Evolutionary conservation across 2,888 invertebrate genomes (phyloP).

Genomic region (Synanthedon myopaeformis): DNA sequence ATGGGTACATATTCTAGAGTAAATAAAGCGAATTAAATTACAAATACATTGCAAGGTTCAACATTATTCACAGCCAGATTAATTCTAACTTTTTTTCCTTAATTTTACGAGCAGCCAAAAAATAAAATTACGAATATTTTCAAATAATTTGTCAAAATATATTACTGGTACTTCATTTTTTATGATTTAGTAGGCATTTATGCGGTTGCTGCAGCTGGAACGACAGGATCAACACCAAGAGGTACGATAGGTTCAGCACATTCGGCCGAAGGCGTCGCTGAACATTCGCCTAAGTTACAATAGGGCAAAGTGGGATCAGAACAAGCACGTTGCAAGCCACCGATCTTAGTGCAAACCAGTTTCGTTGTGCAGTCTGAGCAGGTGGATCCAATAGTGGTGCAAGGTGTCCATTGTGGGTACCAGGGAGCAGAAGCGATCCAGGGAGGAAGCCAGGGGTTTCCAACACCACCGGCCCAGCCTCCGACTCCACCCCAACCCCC

Average conservation of each 20-base stretch:
- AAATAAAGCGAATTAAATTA: too few species aligned
- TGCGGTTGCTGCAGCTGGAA: background rate
- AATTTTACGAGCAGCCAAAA: too few species aligned
- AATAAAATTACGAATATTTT: too few species aligned
- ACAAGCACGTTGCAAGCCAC: conserved; percentile 42
- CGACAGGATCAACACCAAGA: background rate
- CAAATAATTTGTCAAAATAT: too few species aligned
- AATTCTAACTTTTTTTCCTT: too few species aligned
- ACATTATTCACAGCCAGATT: too few species aligned
- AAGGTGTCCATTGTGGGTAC: conserved; percentile 49
- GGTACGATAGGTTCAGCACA: conserved; percentile 22
- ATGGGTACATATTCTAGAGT: too few species aligned
- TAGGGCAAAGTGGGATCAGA: conserved; percentile 48
- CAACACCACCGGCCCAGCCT: conserved; percentile 11
- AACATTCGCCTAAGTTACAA: conserved; percentile 59
- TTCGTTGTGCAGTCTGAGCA: conserved; percentile 50
- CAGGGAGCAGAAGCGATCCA: conserved; percentile 50
- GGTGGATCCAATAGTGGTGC: conserved; percentile 35
- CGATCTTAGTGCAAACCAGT: conserved; percentile 49
- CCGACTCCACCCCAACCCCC: conserved; percentile 14
- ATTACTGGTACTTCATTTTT: too few species aligned
- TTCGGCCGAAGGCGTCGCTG: conserved; percentile 46
- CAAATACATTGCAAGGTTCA: too few species aligned
- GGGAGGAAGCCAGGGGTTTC: conserved; percentile 51
- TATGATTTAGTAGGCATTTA: too few species aligned